phyloP scores from a whole-genome alignment of 2,113 vertebrate species.

The Lepidiolamprologus cunningtoni region DNA sequence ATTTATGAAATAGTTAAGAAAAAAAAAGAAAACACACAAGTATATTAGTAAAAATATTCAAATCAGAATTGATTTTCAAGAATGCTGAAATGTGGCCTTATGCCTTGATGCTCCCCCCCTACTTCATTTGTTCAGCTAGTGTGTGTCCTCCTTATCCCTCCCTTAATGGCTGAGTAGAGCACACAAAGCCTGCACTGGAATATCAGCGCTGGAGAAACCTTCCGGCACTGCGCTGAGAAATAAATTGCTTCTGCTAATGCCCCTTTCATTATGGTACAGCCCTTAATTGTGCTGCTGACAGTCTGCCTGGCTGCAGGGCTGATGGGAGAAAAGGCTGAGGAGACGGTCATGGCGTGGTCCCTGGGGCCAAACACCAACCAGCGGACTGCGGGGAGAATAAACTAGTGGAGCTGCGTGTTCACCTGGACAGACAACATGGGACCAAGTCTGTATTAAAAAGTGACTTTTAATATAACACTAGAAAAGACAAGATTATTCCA shows the following conservation, averaged over 20 bases:
- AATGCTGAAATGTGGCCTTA: not conserved
- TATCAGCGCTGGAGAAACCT: slow-evolving; percentile 46
- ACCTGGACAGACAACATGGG: not conserved
- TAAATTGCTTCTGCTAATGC: slow-evolving; percentile 69
- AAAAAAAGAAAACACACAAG: not conserved
- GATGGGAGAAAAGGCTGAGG: slow-evolving; percentile 33
- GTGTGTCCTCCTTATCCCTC: slow-evolving; percentile 12
- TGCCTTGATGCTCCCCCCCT: not conserved
- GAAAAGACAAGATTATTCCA: not conserved
- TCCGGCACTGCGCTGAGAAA: slow-evolving; percentile 57
- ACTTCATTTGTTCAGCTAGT: slow-evolving; percentile 25
- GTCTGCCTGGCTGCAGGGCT: slow-evolving; percentile 43
- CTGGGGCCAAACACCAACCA: not conserved
- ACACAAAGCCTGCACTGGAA: slow-evolving; percentile 52
- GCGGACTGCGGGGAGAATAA: not conserved
- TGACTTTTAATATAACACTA: not conserved
- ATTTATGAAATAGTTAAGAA: not conserved
- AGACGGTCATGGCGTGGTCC: not conserved
- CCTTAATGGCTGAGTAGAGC: slow-evolving; percentile 30
- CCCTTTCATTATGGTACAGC: slow-evolving; percentile 61
- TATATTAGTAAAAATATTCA: not conserved
- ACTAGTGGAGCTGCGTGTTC: not conserved
- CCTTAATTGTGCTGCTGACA: slow-evolving; percentile 64
- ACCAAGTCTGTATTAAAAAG: not conserved
- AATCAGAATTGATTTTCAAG: slow-evolving; percentile 5